Evolutionary conservation across 2,797 vertebrate genomes (phyloP), one percentile per base, ranked within the genome.

Genomic region (Darevskia nairensis): DNA sequence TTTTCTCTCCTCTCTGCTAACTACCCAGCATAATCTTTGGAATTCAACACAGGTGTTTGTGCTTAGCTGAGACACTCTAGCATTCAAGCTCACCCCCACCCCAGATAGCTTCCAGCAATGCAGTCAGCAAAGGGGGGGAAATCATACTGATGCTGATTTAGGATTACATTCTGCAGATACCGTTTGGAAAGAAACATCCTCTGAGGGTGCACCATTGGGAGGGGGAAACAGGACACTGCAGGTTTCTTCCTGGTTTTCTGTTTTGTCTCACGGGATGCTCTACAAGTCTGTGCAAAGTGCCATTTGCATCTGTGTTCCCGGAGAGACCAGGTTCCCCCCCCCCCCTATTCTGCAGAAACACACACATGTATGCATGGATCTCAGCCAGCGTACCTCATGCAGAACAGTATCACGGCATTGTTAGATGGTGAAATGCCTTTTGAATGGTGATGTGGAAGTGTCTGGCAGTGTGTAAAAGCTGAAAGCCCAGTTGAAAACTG

Each of bases 21-120:
- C 80, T 86, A 59, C 77, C 78, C 84, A n/a, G 32, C 81, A 81
- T 85, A 89, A 89, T 89, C 88, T 85, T 80, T 86, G 88, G 84
- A 86, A 89, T 86, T 89, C 88, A 81, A 72, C 83, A 89, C 71
- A 89, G 88, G 84, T 81, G 84, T 75, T 69, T 50, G 59, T 77
- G 69, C 84, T 89, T 89, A 85, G 44, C 61, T 25, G 41, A 81
- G 78, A 23, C 55, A 23, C 71, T 86, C 44, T 35, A 25, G 10
- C 68, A 11, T 55, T 85, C 78, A 76, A 55, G 78, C 39, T n/a
- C 27, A 68, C 29, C 35, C 50, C 35, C 68, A 3, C n/a, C 39
- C 39, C 61, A 1, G 7, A 72, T 41, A 79, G 61, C 41, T 66
- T 35, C 32, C 15, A 86, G 75, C 59, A 55, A 29, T 72, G 17